Conservation (phyloP, 2,888 invertebrate species). For the Caenorhabditis panamensis region DNA sequence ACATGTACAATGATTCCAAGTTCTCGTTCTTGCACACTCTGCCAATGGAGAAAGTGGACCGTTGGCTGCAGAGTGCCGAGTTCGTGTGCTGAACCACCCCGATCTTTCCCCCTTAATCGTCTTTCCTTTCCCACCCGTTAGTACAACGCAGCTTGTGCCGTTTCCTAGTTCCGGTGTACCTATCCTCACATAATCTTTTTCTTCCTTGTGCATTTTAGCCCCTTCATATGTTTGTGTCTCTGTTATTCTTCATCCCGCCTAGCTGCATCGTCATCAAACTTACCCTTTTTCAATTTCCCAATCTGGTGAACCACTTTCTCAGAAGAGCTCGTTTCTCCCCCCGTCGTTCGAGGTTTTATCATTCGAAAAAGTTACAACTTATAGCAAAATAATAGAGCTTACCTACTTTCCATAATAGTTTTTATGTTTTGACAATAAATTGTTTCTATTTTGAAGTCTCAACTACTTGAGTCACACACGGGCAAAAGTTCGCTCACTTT, state of each 20-base stretch:
- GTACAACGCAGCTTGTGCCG: slow-evolving; percentile 9
- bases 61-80: slow-evolving; percentile 58
- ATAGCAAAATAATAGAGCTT: slow-evolving; percentile 22
- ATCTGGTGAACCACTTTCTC: slow-evolving; percentile 33
- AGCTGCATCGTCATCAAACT: background rate
- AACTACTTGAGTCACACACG: background rate
- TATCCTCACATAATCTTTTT: background rate
- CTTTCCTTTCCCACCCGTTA: slow-evolving; percentile 3
- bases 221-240: slow-evolving; percentile 25
- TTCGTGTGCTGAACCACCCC: slow-evolving; percentile 42
- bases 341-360: slow-evolving; percentile 25
- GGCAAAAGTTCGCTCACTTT: background rate
- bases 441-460: background rate
- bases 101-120: background rate
- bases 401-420: slow-evolving; percentile 2
- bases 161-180: slow-evolving; percentile 2
- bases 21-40: slow-evolving; percentile 56
- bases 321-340: slow-evolving; percentile 30
- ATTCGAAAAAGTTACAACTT: slow-evolving; percentile 8
- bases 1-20: slow-evolving; percentile 62
- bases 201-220: slow-evolving; percentile 24
- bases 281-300: background rate
- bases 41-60: slow-evolving; percentile 61
- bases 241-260: background rate
- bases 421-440: slow-evolving; percentile 10